Percentiles rank a stretch among this genome's conserved stretches.
These are phyloP conservation scores for Grantiella picta DNA, from an alignment of 2,113 vertebrate genomes.

Conservation along the genomic window DNA sequence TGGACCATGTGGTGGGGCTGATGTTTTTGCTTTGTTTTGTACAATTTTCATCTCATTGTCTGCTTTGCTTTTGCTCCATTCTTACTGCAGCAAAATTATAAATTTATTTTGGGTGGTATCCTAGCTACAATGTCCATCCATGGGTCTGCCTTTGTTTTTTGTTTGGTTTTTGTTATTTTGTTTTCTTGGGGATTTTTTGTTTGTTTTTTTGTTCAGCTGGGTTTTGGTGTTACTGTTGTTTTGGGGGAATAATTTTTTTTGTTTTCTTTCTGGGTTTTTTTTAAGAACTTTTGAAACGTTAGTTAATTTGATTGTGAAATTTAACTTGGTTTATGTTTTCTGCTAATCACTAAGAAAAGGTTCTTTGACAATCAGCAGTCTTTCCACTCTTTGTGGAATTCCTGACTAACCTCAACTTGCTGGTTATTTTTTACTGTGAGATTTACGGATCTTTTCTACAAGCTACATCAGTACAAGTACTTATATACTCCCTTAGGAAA, in stretches of 20 bases:
- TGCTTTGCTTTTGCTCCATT: not conserved
- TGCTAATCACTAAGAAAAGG: not conserved
- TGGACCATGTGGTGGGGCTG: rapidly evolving
- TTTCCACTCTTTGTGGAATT: not conserved
- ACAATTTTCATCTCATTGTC: not conserved
- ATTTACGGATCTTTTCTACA: not conserved
- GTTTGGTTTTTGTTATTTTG: not conserved
- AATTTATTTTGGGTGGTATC: not conserved
- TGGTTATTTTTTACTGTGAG: not conserved
- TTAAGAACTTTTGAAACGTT: not conserved
- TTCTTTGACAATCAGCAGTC: not conserved
- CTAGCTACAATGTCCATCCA: not conserved
- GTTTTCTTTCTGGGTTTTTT: not conserved
- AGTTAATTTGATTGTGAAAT: not conserved
- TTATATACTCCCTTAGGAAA: not conserved
- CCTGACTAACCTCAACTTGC: not conserved
- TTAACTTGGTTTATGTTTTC: not conserved
- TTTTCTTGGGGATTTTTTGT: not conserved
- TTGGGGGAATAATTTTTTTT: not conserved
- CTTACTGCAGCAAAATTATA: not conserved
- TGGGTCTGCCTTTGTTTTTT: not conserved
- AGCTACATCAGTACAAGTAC: not conserved
- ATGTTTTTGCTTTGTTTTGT: not conserved
- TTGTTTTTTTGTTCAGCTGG: not conserved
- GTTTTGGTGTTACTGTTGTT: not conserved